Conservation (phyloP, 92 coral and sea anemone genomes). For the Isaurus tuberculatus region DNA sequence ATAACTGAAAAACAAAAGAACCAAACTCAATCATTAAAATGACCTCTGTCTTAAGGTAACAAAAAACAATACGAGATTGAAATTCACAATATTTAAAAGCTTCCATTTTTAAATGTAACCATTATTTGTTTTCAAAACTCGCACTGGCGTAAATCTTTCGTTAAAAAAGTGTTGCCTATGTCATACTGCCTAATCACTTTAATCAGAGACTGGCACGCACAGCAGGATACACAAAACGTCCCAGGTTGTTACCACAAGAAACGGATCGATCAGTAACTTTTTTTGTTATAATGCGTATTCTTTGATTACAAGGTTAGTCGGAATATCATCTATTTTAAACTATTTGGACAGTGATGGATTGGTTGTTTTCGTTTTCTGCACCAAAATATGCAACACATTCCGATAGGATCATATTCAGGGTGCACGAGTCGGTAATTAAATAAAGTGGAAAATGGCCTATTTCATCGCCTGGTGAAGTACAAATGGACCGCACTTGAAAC, state of each 20-base stretch:
- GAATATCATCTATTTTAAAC: not conserved
- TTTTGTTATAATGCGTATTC: not conserved
- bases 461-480: not conserved
- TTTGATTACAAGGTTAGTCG: not conserved
- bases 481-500: too few species aligned
- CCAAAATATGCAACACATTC: not conserved
- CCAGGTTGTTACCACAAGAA: not conserved
- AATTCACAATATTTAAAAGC: too few species aligned
- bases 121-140: too few species aligned
- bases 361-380: constrained; percentile 28
- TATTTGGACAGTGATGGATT: constrained; percentile 35
- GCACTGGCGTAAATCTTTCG: too few species aligned
- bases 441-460: not conserved
- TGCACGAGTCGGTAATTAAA: constrained; percentile 6
- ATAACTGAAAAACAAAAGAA: not conserved
- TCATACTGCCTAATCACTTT: too few species aligned
- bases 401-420: not conserved
- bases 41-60: too few species aligned
- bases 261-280: not conserved
- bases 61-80: too few species aligned
- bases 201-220: too few species aligned
- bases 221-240: too few species aligned
- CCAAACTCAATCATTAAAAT: not conserved
- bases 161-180: too few species aligned
- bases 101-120: too few species aligned